Base-by-base conservation (phyloP, 2,888 invertebrate species). In the Lordiphosa fenestrarum region DNA sequence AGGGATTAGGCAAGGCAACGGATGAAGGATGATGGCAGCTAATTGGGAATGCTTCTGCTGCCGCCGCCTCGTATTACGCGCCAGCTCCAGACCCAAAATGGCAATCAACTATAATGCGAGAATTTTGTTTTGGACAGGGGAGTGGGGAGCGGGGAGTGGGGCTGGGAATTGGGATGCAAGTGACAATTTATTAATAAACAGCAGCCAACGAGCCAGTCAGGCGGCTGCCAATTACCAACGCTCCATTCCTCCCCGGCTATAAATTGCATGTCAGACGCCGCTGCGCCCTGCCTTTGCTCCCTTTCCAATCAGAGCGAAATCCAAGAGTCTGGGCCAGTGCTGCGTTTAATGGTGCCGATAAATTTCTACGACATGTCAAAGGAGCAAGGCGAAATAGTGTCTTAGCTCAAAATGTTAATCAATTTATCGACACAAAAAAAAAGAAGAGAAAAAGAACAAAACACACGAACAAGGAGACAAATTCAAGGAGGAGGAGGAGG, bases 141-240 rank as follows among this genome's bases (percentile, higher is more conserved):
- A 42, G 38, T 38, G n/a, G 48, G 9, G 13, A 9, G 30, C 38
- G 48, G n/a, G 47, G 19, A 12, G 23, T 9, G 21, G 37, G 54
- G 30, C n/a, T 47, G 39, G 57, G 19, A 19, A 50, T 68, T 52
- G 68, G 42, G 38, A 74, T 77, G 78, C 78, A 83, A 81, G 81
- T 83, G 78, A 83, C 84, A 78, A 83, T 78, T 78, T 78, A 80
- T 83, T 78, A 78, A 78, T 78, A 78, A 78, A 78, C 76, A 82
- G 70, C 57, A 71, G 54, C 39, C 44, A 44, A 42, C 13, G 25
- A 7, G 37, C 30, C 21, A 12, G 42, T 38, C 37, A 36, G 23
- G 63, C 49, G 49, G 40, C 68, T 77, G 75, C 82, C 75, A 76
- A 76, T 76, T 76, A 82, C 78, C 53, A 58, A 30, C 30, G 30